Conservation (phyloP, 2,113 vertebrate species). For the Antechinus flavipes region DNA sequence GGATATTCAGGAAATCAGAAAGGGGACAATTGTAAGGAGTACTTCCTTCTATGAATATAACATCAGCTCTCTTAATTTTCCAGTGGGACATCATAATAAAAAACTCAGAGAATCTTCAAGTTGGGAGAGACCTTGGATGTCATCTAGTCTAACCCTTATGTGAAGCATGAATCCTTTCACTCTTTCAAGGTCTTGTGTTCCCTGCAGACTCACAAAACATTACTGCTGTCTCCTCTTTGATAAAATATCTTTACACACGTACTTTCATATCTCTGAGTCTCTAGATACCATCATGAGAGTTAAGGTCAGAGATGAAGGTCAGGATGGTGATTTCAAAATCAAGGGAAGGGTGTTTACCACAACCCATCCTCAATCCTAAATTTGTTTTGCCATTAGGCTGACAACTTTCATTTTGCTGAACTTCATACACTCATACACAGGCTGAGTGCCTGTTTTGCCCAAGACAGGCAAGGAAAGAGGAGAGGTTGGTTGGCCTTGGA, state of each 20-base stretch:
- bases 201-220: neutral
- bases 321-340: neutral
- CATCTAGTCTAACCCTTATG: neutral
- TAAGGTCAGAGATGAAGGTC: neutral
- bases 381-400: neutral
- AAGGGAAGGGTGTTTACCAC: neutral
- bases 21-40: neutral
- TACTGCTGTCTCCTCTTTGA: neutral
- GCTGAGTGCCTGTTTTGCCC: slow-evolving; percentile 27
- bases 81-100: neutral
- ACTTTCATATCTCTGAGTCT: slow-evolving; percentile 1
- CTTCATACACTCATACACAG: neutral
- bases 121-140: neutral
- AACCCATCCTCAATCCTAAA: neutral
- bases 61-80: neutral
- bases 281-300: neutral
- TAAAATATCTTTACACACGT: neutral
- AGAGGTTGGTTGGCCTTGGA: neutral
- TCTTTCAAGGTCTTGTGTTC: neutral
- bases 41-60: neutral
- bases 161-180: neutral
- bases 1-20: neutral
- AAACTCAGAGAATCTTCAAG: neutral
- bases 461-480: neutral
- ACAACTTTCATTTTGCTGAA: neutral